These are phyloP conservation scores for Ophiodon elongatus DNA, from an alignment of 2,113 vertebrate species.

Conservation along the genomic window DNA sequence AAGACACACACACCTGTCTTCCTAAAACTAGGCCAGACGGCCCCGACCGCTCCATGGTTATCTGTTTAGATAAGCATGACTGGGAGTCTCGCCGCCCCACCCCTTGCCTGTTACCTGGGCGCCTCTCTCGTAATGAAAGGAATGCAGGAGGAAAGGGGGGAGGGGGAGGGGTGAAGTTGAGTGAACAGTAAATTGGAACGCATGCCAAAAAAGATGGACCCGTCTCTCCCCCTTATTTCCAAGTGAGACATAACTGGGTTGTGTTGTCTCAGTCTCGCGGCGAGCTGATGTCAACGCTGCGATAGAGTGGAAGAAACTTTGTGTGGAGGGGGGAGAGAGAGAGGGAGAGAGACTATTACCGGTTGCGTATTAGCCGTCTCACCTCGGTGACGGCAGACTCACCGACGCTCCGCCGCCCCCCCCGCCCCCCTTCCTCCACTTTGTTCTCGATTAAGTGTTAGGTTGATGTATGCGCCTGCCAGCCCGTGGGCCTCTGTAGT, in stretches of 20 bases:
- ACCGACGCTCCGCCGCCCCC: too few species aligned
- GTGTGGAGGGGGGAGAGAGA: too few species aligned
- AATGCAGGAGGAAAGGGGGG: background rate
- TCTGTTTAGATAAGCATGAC: constrained; percentile 28
- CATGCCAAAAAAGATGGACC: constrained; percentile 25
- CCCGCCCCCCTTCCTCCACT: constrained; percentile 13
- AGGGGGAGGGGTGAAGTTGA: background rate
- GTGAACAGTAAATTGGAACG: constrained; percentile 26
- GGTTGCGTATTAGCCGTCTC: constrained; percentile 20
- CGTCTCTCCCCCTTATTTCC: background rate
- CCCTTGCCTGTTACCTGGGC: constrained; percentile 2
- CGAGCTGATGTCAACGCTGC: constrained; percentile 14
- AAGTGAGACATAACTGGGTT: constrained; percentile 50
- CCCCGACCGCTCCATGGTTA: constrained; percentile 59
- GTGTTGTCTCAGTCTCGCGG: background rate
- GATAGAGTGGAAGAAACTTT: background rate
- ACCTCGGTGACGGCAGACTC: constrained; percentile 61
- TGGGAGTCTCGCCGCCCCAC: constrained; percentile 1
- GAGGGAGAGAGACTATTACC: too few species aligned
- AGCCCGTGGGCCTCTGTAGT: constrained; percentile 14
- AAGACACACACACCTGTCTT: constrained; percentile 27
- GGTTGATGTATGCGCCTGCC: constrained; percentile 5
- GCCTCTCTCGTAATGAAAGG: background rate
- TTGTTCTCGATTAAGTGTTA: constrained; percentile 59
- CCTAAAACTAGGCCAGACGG: constrained; percentile 65